phyloP scores from a whole-genome alignment of 2,797 vertebrate genomes.

The Channallabes apus region DNA sequence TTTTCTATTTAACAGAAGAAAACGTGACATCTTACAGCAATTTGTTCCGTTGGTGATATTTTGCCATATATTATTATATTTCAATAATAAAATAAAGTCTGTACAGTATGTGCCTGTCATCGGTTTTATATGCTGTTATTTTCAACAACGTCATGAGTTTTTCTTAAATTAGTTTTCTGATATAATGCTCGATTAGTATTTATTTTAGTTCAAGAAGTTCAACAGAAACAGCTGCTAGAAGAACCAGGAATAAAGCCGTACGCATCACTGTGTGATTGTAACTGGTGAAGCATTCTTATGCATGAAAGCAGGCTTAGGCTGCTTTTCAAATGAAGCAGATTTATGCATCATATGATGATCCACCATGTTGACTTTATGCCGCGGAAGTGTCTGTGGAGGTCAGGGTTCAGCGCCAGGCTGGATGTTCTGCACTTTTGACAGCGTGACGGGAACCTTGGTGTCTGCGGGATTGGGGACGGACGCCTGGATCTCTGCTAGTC shows the following conservation, averaged over 20 bases:
- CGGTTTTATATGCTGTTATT: not conserved
- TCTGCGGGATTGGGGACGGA: slow-evolving; percentile 85
- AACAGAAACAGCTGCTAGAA: too few relatives aligned
- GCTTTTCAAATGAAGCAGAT: not conserved
- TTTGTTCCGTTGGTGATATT: not conserved
- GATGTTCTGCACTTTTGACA: slow-evolving; percentile 94
- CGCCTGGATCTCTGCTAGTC: slow-evolving; percentile 84
- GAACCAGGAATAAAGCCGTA: not conserved
- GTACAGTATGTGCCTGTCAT: too few relatives aligned
- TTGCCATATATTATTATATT: not conserved
- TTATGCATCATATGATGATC: not conserved
- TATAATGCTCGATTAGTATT: not conserved
- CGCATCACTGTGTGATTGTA: not conserved
- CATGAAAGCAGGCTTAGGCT: not conserved
- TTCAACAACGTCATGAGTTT: not conserved
- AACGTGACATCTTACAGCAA: not conserved
- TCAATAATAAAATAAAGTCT: not conserved
- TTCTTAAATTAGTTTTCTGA: not conserved
- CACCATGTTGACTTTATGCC: not conserved
- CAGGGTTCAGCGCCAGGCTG: slow-evolving; percentile 88
- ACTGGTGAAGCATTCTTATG: not conserved
- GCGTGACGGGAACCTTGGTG: slow-evolving; percentile 89
- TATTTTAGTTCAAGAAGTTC: not conserved
- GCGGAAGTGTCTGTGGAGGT: slow-evolving; percentile 51
- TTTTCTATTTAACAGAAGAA: not conserved